These are phyloP conservation scores for Deilephila porcellus DNA, from an alignment of 2,888 invertebrate genomes.

Conservation along the genomic window DNA sequence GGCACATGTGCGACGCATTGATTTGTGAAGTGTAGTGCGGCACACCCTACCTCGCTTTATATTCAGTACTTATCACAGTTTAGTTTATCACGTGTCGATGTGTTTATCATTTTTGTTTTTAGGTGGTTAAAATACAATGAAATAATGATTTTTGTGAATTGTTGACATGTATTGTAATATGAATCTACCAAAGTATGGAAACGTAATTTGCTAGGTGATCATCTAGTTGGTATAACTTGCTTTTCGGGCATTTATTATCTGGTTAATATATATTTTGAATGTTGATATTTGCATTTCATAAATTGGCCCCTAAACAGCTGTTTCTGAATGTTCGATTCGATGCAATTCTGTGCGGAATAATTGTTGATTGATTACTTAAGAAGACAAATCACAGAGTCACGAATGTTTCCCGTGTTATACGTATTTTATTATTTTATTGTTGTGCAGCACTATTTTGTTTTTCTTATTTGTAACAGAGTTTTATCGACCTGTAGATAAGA, in stretches of 20 bases:
- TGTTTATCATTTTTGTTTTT: conserved; percentile 31
- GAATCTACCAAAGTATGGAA: conserved; percentile 56
- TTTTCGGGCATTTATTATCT: conserved; percentile 16
- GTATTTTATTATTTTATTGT: conserved; percentile 76
- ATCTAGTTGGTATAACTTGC: conserved; percentile 41
- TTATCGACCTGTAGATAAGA: conserved; percentile 75
- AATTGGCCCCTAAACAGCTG: conserved; percentile 1
- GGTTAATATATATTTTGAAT: conserved; percentile 14
- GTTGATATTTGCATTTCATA: conserved; percentile 13
- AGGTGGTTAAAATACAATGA: conserved; percentile 38
- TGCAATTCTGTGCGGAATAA: not conserved
- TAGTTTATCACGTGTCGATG: conserved; percentile 41
- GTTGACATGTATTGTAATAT: conserved; percentile 49
- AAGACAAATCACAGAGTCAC: conserved; percentile 6
- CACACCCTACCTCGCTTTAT: conserved; percentile 44
- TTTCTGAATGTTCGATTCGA: not conserved
- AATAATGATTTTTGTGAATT: conserved; percentile 53
- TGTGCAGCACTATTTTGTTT: conserved; percentile 78
- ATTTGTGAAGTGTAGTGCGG: conserved; percentile 30
- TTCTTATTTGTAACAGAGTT: conserved; percentile 78
- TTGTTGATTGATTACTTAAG: conserved; percentile 13
- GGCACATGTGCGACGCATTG: not conserved
- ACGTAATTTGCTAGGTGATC: conserved; percentile 46
- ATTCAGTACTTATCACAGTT: conserved; percentile 57
- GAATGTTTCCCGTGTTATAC: conserved; percentile 51